phyloP scores from a whole-genome alignment of 2,888 invertebrate species.

The Euplexia lucipara region DNA sequence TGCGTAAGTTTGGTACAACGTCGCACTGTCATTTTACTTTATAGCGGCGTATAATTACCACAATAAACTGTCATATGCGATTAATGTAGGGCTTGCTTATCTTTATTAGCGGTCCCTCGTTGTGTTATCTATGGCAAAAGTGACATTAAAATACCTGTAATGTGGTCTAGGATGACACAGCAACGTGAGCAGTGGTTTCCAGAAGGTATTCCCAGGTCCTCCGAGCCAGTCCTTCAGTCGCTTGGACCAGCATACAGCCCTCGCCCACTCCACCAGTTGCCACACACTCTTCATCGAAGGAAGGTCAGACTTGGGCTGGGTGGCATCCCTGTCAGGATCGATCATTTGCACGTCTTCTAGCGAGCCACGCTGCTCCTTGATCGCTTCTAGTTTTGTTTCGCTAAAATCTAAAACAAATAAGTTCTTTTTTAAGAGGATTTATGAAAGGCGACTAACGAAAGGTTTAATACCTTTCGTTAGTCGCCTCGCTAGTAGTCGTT shows the following conservation, averaged over 20 bases:
- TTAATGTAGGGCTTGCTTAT: too few relatives aligned
- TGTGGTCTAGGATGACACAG: constrained; percentile 92
- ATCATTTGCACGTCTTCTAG: constrained; percentile 78
- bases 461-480: too few relatives aligned
- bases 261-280: constrained; percentile 94
- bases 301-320: constrained; percentile 65
- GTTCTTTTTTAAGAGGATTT: neutral
- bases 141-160: constrained; percentile 70
- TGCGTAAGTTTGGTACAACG: too few relatives aligned
- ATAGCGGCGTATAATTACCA: too few relatives aligned
- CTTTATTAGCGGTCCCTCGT: too few relatives aligned
- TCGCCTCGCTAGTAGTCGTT: too few relatives aligned
- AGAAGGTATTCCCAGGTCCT: constrained; percentile 95
- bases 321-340: constrained; percentile 71
- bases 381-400: constrained; percentile 78
- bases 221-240: constrained; percentile 97
- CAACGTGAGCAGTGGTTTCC: constrained; percentile 95
- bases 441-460: too few relatives aligned
- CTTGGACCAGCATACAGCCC: constrained; percentile 95
- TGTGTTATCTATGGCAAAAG: too few relatives aligned
- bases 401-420: constrained; percentile 76
- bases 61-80: too few relatives aligned
- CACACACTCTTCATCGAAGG: constrained; percentile 80
- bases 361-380: constrained; percentile 73
- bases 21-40: too few relatives aligned